Percentiles rank a stretch among this genome's conserved stretches.
These are phyloP conservation scores for Chrysocyon brachyurus DNA, from an alignment of 2,797 vertebrate species.

Conservation along the genomic window DNA sequence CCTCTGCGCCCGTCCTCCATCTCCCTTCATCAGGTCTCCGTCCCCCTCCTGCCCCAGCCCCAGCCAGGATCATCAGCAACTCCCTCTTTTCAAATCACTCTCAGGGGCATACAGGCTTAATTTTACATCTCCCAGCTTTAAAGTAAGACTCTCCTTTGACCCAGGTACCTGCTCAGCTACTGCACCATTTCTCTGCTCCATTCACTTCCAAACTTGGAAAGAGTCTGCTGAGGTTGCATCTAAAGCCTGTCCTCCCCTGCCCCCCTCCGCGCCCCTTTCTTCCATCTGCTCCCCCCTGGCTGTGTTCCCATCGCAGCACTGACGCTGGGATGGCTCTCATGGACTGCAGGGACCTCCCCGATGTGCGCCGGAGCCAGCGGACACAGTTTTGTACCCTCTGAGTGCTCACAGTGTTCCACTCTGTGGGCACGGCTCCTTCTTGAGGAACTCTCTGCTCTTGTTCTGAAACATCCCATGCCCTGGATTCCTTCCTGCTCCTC, in stretches of 20 bases:
- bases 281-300: not conserved
- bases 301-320: not conserved
- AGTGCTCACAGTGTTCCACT: fast-evolving
- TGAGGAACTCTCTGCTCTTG: not conserved
- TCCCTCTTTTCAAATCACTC: not conserved
- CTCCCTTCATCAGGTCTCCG: not conserved
- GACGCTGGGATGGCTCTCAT: not conserved
- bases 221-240: not conserved
- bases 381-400: not conserved
- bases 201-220: not conserved
- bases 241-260: not conserved
- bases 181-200: not conserved
- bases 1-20: not conserved
- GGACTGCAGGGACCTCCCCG: not conserved
- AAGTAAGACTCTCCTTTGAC: not conserved
- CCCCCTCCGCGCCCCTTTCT: not conserved
- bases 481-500: not conserved
- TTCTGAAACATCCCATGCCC: not conserved
- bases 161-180: not conserved
- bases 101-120: not conserved
- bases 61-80: not conserved
- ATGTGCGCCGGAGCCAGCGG: not conserved
- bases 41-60: not conserved
- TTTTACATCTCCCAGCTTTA: not conserved
- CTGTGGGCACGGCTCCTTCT: not conserved